Evolutionary conservation across 2,797 vertebrate genomes (phyloP).

Genomic region (Hyperoplus immaculatus): DNA sequence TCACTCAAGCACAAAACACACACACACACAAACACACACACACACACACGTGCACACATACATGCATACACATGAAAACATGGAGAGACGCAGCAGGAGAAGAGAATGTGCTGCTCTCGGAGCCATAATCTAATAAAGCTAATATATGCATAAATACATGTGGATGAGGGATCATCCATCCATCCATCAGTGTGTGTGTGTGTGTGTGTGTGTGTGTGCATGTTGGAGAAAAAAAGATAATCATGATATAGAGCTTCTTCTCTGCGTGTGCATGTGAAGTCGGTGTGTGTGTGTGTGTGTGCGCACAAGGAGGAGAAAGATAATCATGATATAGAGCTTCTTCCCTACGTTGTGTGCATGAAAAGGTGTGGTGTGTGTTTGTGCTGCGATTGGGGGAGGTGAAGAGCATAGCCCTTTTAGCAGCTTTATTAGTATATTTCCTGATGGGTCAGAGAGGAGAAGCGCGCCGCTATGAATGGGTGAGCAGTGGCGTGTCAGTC

Average conservation of each 20-base stretch:
- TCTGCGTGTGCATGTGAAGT: conserved; percentile 1
- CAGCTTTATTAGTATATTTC: conserved; percentile 44
- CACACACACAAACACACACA: no score
- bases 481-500: conserved; percentile 57
- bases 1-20: no score
- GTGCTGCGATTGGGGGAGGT: conserved; percentile 22
- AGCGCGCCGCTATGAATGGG: conserved; percentile 58
- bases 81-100: conserved; percentile 45
- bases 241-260: conserved; percentile 7
- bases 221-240: conserved; percentile 1
- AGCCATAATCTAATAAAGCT: conserved; percentile 73
- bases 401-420: conserved; percentile 27
- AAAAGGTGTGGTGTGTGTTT: conserved; percentile 26
- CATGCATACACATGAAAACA: conserved; percentile 16
- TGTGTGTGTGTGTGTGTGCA: neutral
- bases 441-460: conserved; percentile 59
- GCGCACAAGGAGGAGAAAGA: conserved; percentile 38
- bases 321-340: conserved; percentile 63
- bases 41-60: conserved; percentile 15
- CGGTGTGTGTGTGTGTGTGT: neutral
- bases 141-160: conserved; percentile 73
- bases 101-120: conserved; percentile 48
- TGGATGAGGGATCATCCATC: conserved; percentile 69
- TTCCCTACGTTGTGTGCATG: conserved; percentile 21
- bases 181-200: conserved; percentile 54